Evolutionary conservation across 2,113 vertebrate species (phyloP).

Genomic region (Perognathus longimembris): DNA sequence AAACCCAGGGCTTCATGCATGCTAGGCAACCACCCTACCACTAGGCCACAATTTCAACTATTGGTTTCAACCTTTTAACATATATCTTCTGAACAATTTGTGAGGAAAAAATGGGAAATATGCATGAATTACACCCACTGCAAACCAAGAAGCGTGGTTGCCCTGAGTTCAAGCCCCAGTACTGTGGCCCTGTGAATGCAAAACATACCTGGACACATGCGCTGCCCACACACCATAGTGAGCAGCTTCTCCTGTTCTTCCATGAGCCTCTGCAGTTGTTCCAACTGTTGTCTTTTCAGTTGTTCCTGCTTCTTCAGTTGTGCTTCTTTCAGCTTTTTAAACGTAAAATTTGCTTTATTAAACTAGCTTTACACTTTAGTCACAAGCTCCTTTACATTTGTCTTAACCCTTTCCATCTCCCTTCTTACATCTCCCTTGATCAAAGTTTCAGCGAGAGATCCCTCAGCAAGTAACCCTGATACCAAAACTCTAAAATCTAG

Average conservation of each 20-base stretch:
- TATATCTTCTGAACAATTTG: no score
- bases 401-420: background rate
- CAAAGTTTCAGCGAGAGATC: background rate
- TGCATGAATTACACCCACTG: background rate
- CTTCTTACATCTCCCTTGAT: background rate
- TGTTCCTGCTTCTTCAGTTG: slow-evolving; percentile 96
- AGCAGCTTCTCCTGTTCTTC: slow-evolving; percentile 92
- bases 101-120: background rate
- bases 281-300: slow-evolving; percentile 93
- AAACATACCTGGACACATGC: slow-evolving; percentile 81
- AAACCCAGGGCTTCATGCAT: no score
- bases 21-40: no score
- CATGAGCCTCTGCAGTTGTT: slow-evolving; percentile 92
- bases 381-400: background rate
- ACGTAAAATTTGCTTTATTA: slow-evolving; percentile 60
- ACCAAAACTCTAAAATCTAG: slow-evolving; percentile 27
- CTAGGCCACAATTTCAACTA: no score
- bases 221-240: slow-evolving; percentile 84
- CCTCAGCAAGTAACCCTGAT: background rate
- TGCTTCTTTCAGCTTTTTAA: slow-evolving; percentile 92
- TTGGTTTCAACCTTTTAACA: background rate
- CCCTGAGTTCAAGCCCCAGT: no score
- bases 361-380: background rate
- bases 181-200: background rate
- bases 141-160: slow-evolving; percentile 23